Conservation (phyloP, 2,113 vertebrate species). For the Crypturellus undulatus region DNA sequence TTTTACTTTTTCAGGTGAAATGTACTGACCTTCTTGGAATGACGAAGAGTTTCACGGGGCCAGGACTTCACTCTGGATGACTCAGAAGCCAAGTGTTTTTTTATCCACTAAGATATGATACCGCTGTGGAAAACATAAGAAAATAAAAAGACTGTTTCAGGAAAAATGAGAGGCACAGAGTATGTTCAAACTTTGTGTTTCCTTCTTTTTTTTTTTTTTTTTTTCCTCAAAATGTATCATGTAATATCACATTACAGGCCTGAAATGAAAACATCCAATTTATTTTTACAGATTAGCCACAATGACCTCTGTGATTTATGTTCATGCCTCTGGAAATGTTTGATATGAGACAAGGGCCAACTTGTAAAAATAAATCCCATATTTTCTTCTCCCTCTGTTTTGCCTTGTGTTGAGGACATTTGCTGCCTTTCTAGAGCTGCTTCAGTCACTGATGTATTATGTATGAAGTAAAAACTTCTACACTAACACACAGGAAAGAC, state of each 20-base stretch:
- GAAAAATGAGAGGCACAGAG: not conserved
- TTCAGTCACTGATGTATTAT: not conserved
- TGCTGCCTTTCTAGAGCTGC: constrained; percentile 11
- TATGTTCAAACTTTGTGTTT: not conserved
- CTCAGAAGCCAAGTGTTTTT: not conserved
- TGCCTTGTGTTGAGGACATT: not conserved
- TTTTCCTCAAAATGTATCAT: not conserved
- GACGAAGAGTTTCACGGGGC: not conserved
- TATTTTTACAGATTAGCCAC: constrained; percentile 56
- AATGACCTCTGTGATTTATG: constrained; percentile 34
- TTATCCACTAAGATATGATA: not conserved
- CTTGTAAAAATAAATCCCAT: constrained; percentile 8
- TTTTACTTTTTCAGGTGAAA: constrained; percentile 4
- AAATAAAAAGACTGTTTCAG: not conserved
- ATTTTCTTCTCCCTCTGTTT: constrained; percentile 24
- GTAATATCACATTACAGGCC: not conserved
- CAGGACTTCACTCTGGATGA: not conserved
- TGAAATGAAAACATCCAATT: constrained; percentile 43
- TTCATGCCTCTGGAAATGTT: not conserved
- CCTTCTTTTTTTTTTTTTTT: not conserved
- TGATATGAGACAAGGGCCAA: constrained; percentile 40
- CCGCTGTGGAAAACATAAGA: not conserved
- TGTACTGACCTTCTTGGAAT: not conserved
- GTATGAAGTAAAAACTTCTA: not conserved
- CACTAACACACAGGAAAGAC: not conserved